Base-by-base conservation (phyloP, 2,797 vertebrate genomes). In the Lepidocolaptes lacrymiger region DNA sequence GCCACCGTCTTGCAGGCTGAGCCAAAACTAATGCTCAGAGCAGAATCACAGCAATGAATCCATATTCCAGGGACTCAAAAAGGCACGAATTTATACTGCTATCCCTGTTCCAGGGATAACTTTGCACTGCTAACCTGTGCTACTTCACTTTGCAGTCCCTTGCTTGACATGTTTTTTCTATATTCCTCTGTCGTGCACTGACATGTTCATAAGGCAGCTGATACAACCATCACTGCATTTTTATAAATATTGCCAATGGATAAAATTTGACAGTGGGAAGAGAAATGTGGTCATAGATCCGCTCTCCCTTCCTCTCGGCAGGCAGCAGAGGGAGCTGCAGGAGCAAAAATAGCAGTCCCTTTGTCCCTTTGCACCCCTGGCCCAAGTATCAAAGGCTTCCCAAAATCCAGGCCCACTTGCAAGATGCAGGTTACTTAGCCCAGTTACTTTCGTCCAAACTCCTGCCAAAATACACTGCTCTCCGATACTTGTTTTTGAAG, bases 311-410 rank as follows among this genome's bases (percentile, higher is more conserved):
- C 28, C 66, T 26, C 64, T 55, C 2, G 0, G 16, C 58, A 55
- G 89, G 58, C 95, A 94, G 87, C 87, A 97, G 95, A 96, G 93
- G 95, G 95, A 92, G 93, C 95, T 86, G 66, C 55, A 84, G 54
- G 62, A 88, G 43, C 34, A 37, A 59, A 88, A 92, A 73, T 12
- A 39, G 2, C 46, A 34, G 14, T 37, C 19, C 12, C 36, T 72
- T 28, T 5, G 8, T 71, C 8, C 32, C n/a, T 75, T 6, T 6
- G 30, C 23, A 77, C 17, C 61, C 7, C 24, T 32, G 61, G 62
- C 23, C 28, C 5, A 34, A 34, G 6, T 3, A 66, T 8, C 49
- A 49, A 37, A 82, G 5, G 22, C 87, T n/a, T 48, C 76, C 49
- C 64, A 67, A 83, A 82, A 85, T 46, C 51, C 22, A 73, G 32